Evolutionary conservation across 64 coral and sea anemone species (phyloP).

Genomic region (Stichodactyla mertensii): DNA sequence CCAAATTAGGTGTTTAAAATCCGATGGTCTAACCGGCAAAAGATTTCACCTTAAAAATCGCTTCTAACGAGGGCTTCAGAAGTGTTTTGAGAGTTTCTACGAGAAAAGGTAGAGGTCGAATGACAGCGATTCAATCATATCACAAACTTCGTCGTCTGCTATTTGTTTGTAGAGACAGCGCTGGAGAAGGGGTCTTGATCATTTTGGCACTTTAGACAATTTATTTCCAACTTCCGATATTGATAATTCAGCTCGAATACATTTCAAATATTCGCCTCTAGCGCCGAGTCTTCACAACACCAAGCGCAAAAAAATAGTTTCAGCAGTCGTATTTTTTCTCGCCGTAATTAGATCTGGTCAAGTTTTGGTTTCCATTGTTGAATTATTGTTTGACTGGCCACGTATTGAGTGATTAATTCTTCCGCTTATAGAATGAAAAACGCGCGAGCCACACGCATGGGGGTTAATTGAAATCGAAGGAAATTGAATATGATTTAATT

Average conservation of each 20-base stretch:
- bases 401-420: not conserved
- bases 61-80: not conserved
- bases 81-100: not conserved
- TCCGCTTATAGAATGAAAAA: not conserved
- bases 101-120: not conserved
- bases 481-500: not conserved
- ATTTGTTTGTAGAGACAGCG: not conserved
- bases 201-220: slow-evolving; percentile 5
- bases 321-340: not conserved
- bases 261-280: not conserved
- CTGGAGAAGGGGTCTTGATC: not conserved
- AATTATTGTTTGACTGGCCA: not conserved
- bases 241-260: not conserved
- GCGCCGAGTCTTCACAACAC: not conserved
- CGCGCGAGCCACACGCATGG: not conserved
- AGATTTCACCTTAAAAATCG: not conserved
- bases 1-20: not conserved
- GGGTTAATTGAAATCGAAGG: not conserved
- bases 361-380: not conserved
- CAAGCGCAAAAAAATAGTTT: not conserved
- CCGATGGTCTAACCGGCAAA: not conserved
- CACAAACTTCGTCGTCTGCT: not conserved
- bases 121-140: not conserved
- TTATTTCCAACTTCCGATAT: not conserved
- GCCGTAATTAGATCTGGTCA: not conserved